Conservation (phyloP, 2,113 vertebrate genomes). For the Notothenia coriiceps region DNA sequence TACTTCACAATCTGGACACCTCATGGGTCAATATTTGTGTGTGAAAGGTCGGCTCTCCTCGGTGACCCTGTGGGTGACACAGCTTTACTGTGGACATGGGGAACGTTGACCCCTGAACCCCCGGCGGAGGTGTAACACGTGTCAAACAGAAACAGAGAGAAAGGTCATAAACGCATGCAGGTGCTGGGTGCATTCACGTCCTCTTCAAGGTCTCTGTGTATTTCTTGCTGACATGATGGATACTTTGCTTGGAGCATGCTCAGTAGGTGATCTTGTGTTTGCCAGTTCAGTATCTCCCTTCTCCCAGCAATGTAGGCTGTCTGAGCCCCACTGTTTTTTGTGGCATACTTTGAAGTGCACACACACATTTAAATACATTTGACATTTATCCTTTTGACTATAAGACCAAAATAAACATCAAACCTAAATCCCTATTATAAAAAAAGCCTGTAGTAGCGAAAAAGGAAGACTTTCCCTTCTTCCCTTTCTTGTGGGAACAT, state of each 20-base stretch:
- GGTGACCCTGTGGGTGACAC: slow-evolving; percentile 5
- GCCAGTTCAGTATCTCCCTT: neutral
- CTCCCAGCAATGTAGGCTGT: neutral
- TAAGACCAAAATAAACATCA: slow-evolving; percentile 7
- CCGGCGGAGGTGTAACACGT: slow-evolving; percentile 15
- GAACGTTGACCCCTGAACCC: slow-evolving; percentile 37
- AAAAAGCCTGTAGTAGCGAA: neutral
- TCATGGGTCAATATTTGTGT: neutral
- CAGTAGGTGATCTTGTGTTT: neutral
- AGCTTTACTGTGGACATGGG: slow-evolving; percentile 10
- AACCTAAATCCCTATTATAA: neutral
- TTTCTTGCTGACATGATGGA: slow-evolving; percentile 23
- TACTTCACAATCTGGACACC: neutral
- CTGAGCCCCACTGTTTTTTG: neutral
- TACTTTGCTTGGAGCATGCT: neutral
- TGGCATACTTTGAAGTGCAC: neutral
- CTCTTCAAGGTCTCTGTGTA: slow-evolving; percentile 31
- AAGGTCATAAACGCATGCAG: slow-evolving; percentile 18
- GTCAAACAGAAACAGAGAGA: slow-evolving; percentile 25
- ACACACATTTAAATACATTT: neutral
- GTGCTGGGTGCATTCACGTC: neutral
- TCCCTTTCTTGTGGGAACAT: slow-evolving; percentile 15
- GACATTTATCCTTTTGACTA: neutral
- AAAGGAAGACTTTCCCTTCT: slow-evolving; percentile 12
- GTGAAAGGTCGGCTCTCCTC: slow-evolving; percentile 31